A percentile compares a stretch with the other conserved stretches of the same genome.
phyloP scores from a whole-genome alignment of 2,113 vertebrate genomes.

The Emydura subglobosa region DNA sequence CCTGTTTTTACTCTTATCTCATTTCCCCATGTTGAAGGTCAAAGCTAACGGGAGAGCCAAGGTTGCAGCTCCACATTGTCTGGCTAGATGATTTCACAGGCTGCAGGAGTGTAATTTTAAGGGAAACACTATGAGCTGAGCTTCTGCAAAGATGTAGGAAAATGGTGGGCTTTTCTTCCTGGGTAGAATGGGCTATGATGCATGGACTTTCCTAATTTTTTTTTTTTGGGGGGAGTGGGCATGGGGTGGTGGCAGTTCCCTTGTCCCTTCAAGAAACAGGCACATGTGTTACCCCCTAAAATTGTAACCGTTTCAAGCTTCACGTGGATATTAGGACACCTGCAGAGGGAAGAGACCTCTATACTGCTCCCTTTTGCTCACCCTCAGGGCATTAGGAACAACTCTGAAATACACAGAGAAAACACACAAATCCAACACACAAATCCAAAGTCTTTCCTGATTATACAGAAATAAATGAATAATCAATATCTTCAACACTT shows the following conservation, averaged over 20 bases:
- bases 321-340: not conserved
- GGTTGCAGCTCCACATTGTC: not conserved
- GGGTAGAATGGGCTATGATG: not conserved
- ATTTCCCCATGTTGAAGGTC: slow-evolving; percentile 11
- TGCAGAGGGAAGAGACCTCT: not conserved
- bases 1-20: slow-evolving; percentile 32
- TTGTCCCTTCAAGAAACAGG: not conserved
- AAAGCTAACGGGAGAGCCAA: not conserved
- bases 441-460: not conserved
- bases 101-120: not conserved
- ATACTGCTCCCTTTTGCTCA: not conserved
- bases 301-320: not conserved
- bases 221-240: not conserved
- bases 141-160: not conserved
- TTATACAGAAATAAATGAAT: not conserved
- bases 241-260: not conserved
- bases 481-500: not conserved
- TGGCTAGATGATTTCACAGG: not conserved
- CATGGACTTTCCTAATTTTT: not conserved
- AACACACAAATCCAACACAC: not conserved
- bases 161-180: not conserved
- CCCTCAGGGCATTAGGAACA: not conserved
- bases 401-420: not conserved
- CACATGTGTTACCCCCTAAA: not conserved
- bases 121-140: not conserved